A percentile compares a stretch with the other conserved stretches of the same genome.
Evolutionary conservation across 2,888 invertebrate species (phyloP).

Genomic region (Drosophila hamatofila): DNA sequence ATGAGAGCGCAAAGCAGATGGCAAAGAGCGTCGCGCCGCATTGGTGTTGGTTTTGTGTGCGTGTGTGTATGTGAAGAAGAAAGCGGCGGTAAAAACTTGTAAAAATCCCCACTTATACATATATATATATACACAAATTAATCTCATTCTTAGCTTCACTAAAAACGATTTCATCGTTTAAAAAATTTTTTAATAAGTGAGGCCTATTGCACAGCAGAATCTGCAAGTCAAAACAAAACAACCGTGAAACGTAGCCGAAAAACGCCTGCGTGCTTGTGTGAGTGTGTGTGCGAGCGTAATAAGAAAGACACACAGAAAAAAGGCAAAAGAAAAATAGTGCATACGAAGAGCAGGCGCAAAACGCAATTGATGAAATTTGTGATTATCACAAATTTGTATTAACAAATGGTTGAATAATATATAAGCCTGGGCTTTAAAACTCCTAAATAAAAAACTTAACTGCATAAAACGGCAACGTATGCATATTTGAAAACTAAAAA

Average conservation of each 20-base stretch:
- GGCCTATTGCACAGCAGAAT: constrained; percentile 38
- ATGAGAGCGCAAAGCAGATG: constrained; percentile 79
- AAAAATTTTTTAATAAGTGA: constrained; percentile 26
- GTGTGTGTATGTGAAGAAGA: constrained; percentile 67
- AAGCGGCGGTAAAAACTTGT: constrained; percentile 79
- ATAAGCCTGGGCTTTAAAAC: constrained; percentile 38
- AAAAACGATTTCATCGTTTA: constrained; percentile 28
- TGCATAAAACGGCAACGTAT: background rate
- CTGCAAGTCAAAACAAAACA: constrained; percentile 61
- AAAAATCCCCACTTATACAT: constrained; percentile 49
- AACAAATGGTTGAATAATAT: constrained; percentile 73
- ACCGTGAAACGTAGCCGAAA: constrained; percentile 64
- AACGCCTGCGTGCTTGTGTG: constrained; percentile 41
- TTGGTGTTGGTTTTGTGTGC: constrained; percentile 56
- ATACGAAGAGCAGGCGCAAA: constrained; percentile 60
- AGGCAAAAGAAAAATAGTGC: constrained; percentile 54
- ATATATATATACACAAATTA: constrained; percentile 2
- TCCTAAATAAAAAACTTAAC: constrained; percentile 11
- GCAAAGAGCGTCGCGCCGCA: constrained; percentile 75
- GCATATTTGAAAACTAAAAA: constrained; percentile 3
- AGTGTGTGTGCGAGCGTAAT: constrained; percentile 45
- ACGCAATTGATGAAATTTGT: constrained; percentile 66
- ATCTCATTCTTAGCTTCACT: constrained; percentile 20
- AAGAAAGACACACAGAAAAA: constrained; percentile 51
- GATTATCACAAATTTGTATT: constrained; percentile 61